Conservation (phyloP, 1,140 invertebrate genomes). For the Cyrtorhinus lividipennis region DNA sequence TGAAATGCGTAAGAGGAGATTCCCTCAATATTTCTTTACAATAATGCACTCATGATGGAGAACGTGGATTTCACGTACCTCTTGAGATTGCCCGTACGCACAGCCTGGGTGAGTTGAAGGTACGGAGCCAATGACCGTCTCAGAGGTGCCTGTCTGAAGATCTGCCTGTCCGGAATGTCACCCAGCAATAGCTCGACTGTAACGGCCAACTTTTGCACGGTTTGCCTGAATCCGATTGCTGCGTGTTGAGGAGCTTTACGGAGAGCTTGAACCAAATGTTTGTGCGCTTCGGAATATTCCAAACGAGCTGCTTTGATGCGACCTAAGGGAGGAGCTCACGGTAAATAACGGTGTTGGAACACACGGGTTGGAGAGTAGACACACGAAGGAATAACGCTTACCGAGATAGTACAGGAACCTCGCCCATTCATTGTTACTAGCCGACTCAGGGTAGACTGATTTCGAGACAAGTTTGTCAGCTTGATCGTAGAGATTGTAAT, state of each 20-base stretch:
- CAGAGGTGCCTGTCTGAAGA: constrained; percentile 74
- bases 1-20: too few species aligned
- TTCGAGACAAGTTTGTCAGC: constrained; percentile 92
- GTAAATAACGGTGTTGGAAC: too few species aligned
- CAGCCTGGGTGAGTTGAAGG: constrained; percentile 94
- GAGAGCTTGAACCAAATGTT: constrained; percentile 83
- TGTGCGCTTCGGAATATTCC: constrained; percentile 93
- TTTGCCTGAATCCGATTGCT: constrained; percentile 97
- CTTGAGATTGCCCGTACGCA: constrained; percentile 77
- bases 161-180: constrained; percentile 86
- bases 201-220: constrained; percentile 89
- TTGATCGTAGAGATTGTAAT: constrained; percentile 92
- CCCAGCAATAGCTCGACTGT: constrained; percentile 91
- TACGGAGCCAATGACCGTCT: constrained; percentile 83
- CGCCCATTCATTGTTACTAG: constrained; percentile 98
- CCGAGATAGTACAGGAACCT: constrained; percentile 94
- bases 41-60: too few species aligned
- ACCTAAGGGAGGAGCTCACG: neutral
- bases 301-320: constrained; percentile 93
- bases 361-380: neutral
- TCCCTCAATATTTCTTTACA: too few species aligned
- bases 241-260: constrained; percentile 93
- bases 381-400: neutral
- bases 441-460: constrained; percentile 87
- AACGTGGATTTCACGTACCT: too few species aligned